Evolutionary conservation across 2,797 vertebrate genomes (phyloP).

Genomic region (Protosalanx chinensis): DNA sequence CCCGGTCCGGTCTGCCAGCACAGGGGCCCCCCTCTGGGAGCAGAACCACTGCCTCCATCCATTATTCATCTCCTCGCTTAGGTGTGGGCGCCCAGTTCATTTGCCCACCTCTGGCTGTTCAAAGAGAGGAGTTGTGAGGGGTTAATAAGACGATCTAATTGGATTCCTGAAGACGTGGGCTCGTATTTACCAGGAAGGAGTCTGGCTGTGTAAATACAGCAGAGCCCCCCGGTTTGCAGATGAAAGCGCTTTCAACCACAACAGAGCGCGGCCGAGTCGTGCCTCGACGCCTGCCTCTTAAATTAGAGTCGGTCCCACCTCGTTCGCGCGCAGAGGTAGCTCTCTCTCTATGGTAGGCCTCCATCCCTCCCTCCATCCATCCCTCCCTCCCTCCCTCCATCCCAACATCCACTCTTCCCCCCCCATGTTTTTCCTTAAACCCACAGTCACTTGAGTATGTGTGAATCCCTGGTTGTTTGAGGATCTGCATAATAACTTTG

Average conservation of each 20-base stretch:
- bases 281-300: slow-evolving; percentile 46
- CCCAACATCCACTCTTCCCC: background rate
- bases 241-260: slow-evolving; percentile 49
- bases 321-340: slow-evolving; percentile 38
- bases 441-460: background rate
- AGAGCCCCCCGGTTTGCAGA: slow-evolving; percentile 51
- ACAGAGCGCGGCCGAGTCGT: slow-evolving; percentile 31
- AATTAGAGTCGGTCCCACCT: slow-evolving; percentile 40
- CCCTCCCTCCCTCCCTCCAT: slow-evolving; percentile 36
- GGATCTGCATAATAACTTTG: slow-evolving; percentile 14
- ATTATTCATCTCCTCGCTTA: slow-evolving; percentile 69
- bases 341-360: too few species aligned
- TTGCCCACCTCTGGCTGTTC: slow-evolving; percentile 55
- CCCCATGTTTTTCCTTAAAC: background rate
- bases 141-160: slow-evolving; percentile 65
- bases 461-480: background rate
- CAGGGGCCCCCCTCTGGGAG: slow-evolving; percentile 63
- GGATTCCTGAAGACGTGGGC: slow-evolving; percentile 57
- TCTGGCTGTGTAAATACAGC: slow-evolving; percentile 61
- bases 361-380: slow-evolving; percentile 24
- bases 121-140: slow-evolving; percentile 50
- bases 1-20: slow-evolving; percentile 58
- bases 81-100: slow-evolving; percentile 52
- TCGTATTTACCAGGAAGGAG: slow-evolving; percentile 58
- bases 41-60: slow-evolving; percentile 58